Evolutionary conservation across 2,113 vertebrate genomes (phyloP).

Genomic region (Corapipo altera): DNA sequence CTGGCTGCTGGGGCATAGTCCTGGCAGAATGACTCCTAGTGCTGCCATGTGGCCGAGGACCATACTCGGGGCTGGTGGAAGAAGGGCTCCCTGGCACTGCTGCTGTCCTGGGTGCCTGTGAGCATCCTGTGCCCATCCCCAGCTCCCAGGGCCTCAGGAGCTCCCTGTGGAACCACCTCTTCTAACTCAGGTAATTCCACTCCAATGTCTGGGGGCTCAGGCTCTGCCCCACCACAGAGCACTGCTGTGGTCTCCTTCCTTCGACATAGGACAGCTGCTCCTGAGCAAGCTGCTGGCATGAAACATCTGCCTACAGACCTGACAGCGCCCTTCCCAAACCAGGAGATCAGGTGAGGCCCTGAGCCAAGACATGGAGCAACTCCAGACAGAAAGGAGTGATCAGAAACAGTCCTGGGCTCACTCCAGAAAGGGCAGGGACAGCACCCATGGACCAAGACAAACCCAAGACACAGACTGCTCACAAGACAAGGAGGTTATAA

Average conservation of each 20-base stretch:
- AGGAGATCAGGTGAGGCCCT: not conserved
- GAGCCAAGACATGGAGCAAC: not conserved
- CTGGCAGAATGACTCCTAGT: not conserved
- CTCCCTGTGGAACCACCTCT: not conserved
- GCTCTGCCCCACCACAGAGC: not conserved
- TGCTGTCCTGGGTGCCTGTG: not conserved
- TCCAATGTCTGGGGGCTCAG: not conserved
- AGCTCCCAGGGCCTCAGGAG: not conserved
- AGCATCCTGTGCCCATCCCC: not conserved
- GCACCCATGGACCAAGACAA: not conserved
- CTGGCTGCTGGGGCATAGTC: not conserved
- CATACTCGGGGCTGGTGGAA: rapidly evolving
- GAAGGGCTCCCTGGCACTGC: not conserved
- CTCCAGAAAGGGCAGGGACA: not conserved
- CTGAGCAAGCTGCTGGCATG: not conserved
- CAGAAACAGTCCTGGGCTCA: not conserved
- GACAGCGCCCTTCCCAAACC: not conserved
- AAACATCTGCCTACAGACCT: not conserved
- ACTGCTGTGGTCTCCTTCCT: not conserved
- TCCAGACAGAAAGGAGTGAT: not conserved
- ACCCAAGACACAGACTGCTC: not conserved
- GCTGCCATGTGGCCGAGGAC: not conserved
- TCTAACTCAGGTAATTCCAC: not conserved
- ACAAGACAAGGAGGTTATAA: not conserved
- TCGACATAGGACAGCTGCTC: not conserved